phyloP scores from a whole-genome alignment of 1,140 invertebrate species.

The Drosophila takahashii region DNA sequence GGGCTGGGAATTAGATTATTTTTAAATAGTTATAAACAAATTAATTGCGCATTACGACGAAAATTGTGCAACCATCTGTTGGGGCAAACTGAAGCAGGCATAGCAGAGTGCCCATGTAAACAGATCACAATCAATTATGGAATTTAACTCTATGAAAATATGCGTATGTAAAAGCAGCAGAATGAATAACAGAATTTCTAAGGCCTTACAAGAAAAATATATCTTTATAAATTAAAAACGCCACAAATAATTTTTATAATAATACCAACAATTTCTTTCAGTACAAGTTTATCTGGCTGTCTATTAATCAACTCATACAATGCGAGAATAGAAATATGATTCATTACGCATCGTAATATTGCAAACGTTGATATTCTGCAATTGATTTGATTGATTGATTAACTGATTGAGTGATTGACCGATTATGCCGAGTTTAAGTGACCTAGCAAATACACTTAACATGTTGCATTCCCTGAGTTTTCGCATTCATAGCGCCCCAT shows the following conservation, averaged over 20 bases:
- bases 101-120: constrained; percentile 1
- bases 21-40: constrained; percentile 78
- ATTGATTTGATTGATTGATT: constrained; percentile 14
- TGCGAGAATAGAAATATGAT: neutral
- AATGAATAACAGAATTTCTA: too few relatives aligned
- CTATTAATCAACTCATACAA: neutral
- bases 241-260: too few relatives aligned
- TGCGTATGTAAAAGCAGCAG: too few relatives aligned
- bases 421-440: constrained; percentile 23
- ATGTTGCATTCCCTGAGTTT: constrained; percentile 8
- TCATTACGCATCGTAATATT: neutral
- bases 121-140: neutral
- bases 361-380: neutral
- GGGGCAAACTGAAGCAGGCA: constrained; percentile 8
- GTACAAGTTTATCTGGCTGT: too few relatives aligned
- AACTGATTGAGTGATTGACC: constrained; percentile 18
- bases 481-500: constrained; percentile 2
- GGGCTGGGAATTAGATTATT: constrained; percentile 74
- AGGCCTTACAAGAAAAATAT: too few relatives aligned
- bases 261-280: too few relatives aligned
- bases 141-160: neutral
- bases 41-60: constrained; percentile 62
- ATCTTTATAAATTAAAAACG: too few relatives aligned
- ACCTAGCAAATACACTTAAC: neutral
- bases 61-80: constrained; percentile 22